phyloP scores from a whole-genome alignment of 2,797 vertebrate species.

The Craterocephalus amniculus region DNA sequence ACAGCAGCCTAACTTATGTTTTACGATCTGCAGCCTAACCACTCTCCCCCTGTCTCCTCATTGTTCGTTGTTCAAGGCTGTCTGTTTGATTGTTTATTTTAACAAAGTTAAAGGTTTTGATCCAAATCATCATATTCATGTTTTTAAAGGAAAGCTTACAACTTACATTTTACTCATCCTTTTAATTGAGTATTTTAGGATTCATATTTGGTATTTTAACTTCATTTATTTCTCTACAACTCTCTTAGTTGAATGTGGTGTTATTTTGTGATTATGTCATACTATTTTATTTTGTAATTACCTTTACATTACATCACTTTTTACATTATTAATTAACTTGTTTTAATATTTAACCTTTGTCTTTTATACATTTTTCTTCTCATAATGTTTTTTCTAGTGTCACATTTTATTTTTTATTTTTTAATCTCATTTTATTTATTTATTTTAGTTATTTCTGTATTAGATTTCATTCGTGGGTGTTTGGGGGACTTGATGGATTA shows the following conservation, averaged over 20 bases:
- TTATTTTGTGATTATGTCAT: background rate
- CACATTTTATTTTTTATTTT: background rate
- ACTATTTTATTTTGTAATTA: background rate
- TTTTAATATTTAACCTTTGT: no score
- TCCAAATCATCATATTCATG: background rate
- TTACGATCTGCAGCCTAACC: slow-evolving; percentile 51
- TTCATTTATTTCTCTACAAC: background rate
- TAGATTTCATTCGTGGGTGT: background rate
- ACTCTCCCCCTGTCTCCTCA: slow-evolving; percentile 38
- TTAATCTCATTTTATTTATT: no score
- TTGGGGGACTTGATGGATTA: background rate
- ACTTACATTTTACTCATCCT: background rate
- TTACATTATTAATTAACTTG: no score
- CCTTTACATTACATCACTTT: background rate
- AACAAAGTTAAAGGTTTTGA: background rate
- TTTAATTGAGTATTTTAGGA: background rate
- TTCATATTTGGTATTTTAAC: background rate
- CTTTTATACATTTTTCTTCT: no score
- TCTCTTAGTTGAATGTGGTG: background rate
- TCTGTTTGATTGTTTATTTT: background rate
- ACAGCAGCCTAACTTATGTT: slow-evolving; percentile 50
- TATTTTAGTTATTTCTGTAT: no score
- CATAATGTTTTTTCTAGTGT: no score
- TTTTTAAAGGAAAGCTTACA: no score
- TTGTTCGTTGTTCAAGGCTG: slow-evolving; percentile 33